Percentiles rank a stretch among this genome's conserved stretches.
phyloP scores from a whole-genome alignment of 2,113 vertebrate species.

The Pygoscelis adeliae region DNA sequence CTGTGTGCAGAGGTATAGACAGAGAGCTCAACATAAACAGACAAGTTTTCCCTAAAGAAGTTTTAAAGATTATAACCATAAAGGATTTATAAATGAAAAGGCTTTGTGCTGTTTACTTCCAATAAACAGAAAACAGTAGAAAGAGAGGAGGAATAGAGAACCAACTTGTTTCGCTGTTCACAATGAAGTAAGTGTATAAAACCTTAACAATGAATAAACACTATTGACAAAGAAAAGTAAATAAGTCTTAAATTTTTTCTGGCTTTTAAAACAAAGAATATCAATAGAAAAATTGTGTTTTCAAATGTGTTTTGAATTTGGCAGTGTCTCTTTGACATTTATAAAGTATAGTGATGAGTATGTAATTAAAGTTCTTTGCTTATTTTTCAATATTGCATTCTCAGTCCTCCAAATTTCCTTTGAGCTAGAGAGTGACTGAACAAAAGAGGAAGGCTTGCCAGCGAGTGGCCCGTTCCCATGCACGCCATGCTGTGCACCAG shows the following conservation, averaged over 20 bases:
- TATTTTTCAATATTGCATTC: conserved; percentile 37
- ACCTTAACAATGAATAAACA: conserved; percentile 29
- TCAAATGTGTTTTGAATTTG: conserved; percentile 55
- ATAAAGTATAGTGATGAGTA: conserved; percentile 20
- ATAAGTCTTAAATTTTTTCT: neutral
- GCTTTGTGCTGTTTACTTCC: neutral
- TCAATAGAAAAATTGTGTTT: conserved; percentile 32
- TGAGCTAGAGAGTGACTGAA: neutral
- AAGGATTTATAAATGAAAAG: neutral
- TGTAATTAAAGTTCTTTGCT: conserved; percentile 32
- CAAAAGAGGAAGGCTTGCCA: neutral
- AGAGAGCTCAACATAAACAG: neutral
- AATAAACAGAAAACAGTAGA: neutral
- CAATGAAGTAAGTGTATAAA: conserved; percentile 12
- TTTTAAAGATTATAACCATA: neutral
- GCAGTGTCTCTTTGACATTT: conserved; percentile 49
- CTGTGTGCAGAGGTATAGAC: neutral
- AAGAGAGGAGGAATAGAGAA: neutral
- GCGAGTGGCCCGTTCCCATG: neutral
- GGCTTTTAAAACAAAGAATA: conserved; percentile 34
- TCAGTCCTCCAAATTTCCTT: neutral
- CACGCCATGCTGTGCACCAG: neutral
- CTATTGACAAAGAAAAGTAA: conserved; percentile 37
- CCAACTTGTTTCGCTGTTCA: neutral
- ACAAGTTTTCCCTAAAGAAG: neutral